Base-by-base conservation (phyloP, 53 echinoderm and acorn worm genomes). In the Astropecten irregularis region DNA sequence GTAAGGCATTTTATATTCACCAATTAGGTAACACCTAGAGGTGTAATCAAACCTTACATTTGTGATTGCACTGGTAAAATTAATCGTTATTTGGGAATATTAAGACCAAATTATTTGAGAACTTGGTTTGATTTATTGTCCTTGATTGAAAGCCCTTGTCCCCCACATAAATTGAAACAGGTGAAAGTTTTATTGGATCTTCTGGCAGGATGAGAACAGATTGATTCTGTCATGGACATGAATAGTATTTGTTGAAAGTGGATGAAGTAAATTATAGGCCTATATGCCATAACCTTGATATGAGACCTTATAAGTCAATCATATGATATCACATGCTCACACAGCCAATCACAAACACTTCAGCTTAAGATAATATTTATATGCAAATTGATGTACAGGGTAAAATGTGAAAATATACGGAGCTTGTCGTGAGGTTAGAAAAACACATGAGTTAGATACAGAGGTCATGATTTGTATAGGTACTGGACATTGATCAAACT, bases 341-440 rank as follows among this genome's bases (percentile, higher is more conserved):
- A 37, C 11, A 37, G n/a, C 65, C 36, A 7, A 47, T 9, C 16
- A 47, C 68, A 68, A 19, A 29, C 28, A 14, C 47, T 39, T 46
- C 48, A 68, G 25, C 68, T 68, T 47, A 31, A 10, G 27, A 68
- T 46, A 68, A 68, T 68, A 68, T 65, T 14, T n/a, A 36, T 65
- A 65, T 38, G 38, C 18, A 37, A 38, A 65, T 47, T 46, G 68
- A 68, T 68, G 68, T 44, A 68, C 25, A 68, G 68, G 30, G 68
- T 25, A 30, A 68, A 27, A 68, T 44, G 33, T 28, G 27, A 68
- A 68, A 68, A 68, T 68, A 68, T 38, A 64, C 65, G 38, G 15
- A 64, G 65, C 23, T 68, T 26, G 44, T 47, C 46, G 46, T 68
- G 28, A 31, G 68, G 68, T 68, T 68, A 68, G 68, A 68, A 68